These are phyloP conservation scores for Euura saliciscinereae DNA, from an alignment of 1,140 invertebrate genomes.

Conservation along the genomic window DNA sequence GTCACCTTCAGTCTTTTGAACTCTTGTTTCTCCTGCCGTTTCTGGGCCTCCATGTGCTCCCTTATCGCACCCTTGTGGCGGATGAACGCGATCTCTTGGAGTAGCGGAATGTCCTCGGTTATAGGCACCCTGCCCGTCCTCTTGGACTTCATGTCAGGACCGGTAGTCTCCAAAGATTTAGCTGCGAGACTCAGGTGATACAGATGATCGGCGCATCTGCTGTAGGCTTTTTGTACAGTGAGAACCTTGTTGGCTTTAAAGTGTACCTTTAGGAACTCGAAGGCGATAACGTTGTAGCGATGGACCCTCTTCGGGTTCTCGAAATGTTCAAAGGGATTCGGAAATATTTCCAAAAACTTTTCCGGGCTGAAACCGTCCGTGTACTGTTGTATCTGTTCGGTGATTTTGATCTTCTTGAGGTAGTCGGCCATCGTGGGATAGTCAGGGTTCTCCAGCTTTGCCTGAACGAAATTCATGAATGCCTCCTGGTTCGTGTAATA, in stretches of 20 bases:
- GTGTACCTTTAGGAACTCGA: conserved; percentile 49
- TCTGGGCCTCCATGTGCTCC: conserved; percentile 43
- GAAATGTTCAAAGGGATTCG: conserved; percentile 62
- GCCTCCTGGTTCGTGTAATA: conserved; percentile 32
- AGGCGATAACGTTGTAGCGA: conserved; percentile 31
- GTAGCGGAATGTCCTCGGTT: conserved; percentile 47
- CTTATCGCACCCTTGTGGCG: conserved; percentile 55
- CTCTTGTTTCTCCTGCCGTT: conserved; percentile 41
- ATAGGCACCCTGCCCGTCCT: conserved; percentile 24
- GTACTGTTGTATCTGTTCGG: conserved; percentile 50
- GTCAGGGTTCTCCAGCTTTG: conserved; percentile 50
- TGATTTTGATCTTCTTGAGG: conserved; percentile 43
- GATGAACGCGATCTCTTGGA: conserved; percentile 62
- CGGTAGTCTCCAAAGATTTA: conserved; percentile 26
- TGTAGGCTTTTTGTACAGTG: conserved; percentile 29
- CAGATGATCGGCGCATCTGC: conserved; percentile 21
- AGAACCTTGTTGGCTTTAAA: conserved; percentile 38
- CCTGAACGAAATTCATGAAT: conserved; percentile 48
- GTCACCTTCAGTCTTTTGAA: conserved; percentile 44
- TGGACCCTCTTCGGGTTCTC: conserved; percentile 49
- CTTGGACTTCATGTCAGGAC: conserved; percentile 32
- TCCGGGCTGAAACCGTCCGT: conserved; percentile 56
- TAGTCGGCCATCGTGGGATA: conserved; percentile 65
- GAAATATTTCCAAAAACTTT: conserved; percentile 63
- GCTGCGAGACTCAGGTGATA: conserved; percentile 45